Evolutionary conservation across 1,140 invertebrate species (phyloP).

Genomic region (Drosophila bocqueti): DNA sequence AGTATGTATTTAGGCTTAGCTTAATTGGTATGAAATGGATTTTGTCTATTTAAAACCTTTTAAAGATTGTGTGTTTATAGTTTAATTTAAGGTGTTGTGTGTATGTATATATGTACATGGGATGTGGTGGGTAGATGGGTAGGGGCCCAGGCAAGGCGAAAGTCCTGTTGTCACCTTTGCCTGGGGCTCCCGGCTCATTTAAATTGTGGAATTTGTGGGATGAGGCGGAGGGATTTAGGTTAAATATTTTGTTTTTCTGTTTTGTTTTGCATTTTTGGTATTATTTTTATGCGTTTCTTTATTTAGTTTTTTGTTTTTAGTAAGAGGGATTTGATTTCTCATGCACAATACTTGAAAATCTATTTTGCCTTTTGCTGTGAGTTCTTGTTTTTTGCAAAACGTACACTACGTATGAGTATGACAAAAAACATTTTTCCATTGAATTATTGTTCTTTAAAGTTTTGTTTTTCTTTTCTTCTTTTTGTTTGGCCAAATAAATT

Average conservation of each 20-base stretch:
- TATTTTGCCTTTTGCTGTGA: conserved; percentile 79
- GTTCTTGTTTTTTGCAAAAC: conserved; percentile 53
- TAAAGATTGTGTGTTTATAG: conserved; percentile 31
- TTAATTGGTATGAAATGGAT: conserved; percentile 47
- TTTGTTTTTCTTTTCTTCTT: background rate
- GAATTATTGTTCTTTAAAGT: conserved; percentile 34
- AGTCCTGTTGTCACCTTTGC: conserved; percentile 27
- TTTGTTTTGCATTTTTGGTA: conserved; percentile 58
- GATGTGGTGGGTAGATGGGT: conserved; percentile 18
- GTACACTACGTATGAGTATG: conserved; percentile 56
- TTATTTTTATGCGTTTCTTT: conserved; percentile 72
- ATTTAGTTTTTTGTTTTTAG: conserved; percentile 74
- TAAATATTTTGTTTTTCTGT: conserved; percentile 7
- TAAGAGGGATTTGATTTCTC: conserved; percentile 84
- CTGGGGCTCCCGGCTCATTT: conserved; percentile 11
- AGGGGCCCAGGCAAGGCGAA: conserved; percentile 22
- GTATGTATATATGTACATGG: conserved; percentile 39
- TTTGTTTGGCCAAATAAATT: conserved; percentile 80
- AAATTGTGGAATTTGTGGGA: conserved; percentile 11
- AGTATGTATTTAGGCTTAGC: conserved; percentile 43
- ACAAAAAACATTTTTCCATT: conserved; percentile 60
- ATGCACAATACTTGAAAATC: conserved; percentile 85
- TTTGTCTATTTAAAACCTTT: conserved; percentile 50
- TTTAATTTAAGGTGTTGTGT: conserved; percentile 39
- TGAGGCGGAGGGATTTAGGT: conserved; percentile 38